These are phyloP conservation scores for Coranthus polyacanthus DNA, from an alignment of 2,797 vertebrate genomes.

Conservation along the genomic window DNA sequence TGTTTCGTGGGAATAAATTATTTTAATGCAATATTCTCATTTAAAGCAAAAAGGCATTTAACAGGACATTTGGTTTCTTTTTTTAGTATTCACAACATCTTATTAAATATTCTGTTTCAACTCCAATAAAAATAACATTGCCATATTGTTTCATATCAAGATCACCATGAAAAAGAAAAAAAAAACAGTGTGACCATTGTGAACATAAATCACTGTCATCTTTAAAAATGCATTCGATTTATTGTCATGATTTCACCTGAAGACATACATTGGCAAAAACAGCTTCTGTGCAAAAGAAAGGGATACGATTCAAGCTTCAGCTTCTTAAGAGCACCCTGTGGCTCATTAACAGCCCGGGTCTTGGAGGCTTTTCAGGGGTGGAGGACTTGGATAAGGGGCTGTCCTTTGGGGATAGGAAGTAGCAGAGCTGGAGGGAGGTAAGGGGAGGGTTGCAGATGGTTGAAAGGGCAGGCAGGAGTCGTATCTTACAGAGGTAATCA, in stretches of 20 bases:
- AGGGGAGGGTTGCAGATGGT: slow-evolving; percentile 8
- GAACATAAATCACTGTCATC: slow-evolving; percentile 62
- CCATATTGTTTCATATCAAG: slow-evolving; percentile 46
- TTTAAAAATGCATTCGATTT: slow-evolving; percentile 71
- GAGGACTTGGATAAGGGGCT: slow-evolving; percentile 11
- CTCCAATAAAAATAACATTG: slow-evolving; percentile 66
- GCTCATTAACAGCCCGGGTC: slow-evolving; percentile 56
- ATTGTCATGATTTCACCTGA: slow-evolving; percentile 61
- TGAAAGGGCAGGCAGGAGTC: slow-evolving; percentile 59
- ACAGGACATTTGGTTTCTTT: slow-evolving; percentile 65
- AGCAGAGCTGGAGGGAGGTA: slow-evolving; percentile 15
- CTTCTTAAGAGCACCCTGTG: slow-evolving; percentile 48
- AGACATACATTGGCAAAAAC: slow-evolving; percentile 56
- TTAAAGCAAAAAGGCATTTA: slow-evolving; percentile 72
- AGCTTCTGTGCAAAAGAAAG: slow-evolving; percentile 71
- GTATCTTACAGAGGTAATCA: slow-evolving; percentile 75
- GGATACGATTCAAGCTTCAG: slow-evolving; percentile 65
- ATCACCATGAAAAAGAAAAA: slow-evolving; percentile 47
- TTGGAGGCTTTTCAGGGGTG: slow-evolving; percentile 27
- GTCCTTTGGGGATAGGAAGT: slow-evolving; percentile 33
- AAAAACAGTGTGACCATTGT: slow-evolving; percentile 46
- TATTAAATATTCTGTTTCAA: slow-evolving; percentile 38
- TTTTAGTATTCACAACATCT: slow-evolving; percentile 49
- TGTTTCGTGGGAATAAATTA: slow-evolving; percentile 71
- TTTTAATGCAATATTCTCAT: slow-evolving; percentile 79